Evolutionary conservation across 2,797 vertebrate genomes (phyloP), one percentile per base, ranked within the genome.

Genomic region (Chloroceryle amazona): DNA sequence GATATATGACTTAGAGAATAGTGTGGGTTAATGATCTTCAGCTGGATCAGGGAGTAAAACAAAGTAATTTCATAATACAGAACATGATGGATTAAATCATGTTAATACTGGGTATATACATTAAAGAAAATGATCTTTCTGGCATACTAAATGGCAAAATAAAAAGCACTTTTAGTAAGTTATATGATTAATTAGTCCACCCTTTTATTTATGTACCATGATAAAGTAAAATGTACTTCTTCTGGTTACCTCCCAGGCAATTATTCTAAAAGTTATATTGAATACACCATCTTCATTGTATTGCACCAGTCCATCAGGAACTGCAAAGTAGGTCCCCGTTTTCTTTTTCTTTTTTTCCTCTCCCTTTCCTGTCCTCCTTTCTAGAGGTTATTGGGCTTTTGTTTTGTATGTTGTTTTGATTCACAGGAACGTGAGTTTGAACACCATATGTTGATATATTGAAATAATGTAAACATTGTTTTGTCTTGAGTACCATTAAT

Each of bases 81-180:
- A 86, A 85, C 96, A 98, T 99, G 99, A 99, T 99, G 98, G 98
- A 99, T 99, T 98, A 98, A 98, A 97, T 98, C 93, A 95, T 98
- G 98, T 98, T 98, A 98, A 98, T 99, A 98, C 98, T 97, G 97
- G 98, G 98, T 98, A 98, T 99, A 99, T 99, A 99, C 99, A 99
- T 99, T 99, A 99, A 99, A 99, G 98, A 97, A 98, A 99, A 98
- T 98, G 97, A 98, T 97, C 98, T 97, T 94, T 92, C 98, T 99
- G 99, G 99, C 99, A 98, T 99, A 97, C 98, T 98, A 98, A 99
- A 99, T 99, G 98, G 99, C 98, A 98, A 99, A 99, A 99, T 99
- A 99, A 99, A 98, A 99, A 98, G 98, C 99, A 99, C 99, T 99
- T 99, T 99, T 99, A 98, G 98, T 99, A 99, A 99, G 99, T 99